These are phyloP conservation scores for Leucoptera coffeella DNA, from an alignment of 2,888 invertebrate species.

Conservation along the genomic window DNA sequence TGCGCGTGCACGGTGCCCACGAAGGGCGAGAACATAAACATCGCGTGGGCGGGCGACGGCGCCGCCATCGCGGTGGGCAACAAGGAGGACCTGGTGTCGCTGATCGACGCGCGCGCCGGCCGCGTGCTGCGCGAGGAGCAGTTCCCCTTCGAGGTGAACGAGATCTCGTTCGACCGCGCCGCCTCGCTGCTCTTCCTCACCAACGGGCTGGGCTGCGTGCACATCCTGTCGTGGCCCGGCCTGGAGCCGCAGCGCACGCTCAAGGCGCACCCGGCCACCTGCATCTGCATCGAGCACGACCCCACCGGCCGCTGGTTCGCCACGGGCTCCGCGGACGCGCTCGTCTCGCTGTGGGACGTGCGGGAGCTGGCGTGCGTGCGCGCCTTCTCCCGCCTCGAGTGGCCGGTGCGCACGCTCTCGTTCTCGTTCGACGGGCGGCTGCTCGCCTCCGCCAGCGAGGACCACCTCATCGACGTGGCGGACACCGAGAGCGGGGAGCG, in stretches of 20 bases:
- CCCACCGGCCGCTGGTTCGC: slow-evolving; percentile 92
- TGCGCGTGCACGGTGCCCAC: slow-evolving; percentile 84
- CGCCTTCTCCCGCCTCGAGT: slow-evolving; percentile 90
- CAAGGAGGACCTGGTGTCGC: slow-evolving; percentile 94
- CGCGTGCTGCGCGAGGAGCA: slow-evolving; percentile 85
- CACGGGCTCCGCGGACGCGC: slow-evolving; percentile 94
- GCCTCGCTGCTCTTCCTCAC: slow-evolving; percentile 93
- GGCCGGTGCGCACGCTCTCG: slow-evolving; percentile 94
- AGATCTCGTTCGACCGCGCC: slow-evolving; percentile 95
- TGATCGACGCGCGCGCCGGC: slow-evolving; percentile 86
- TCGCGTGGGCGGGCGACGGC: slow-evolving; percentile 98
- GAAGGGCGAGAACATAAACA: slow-evolving; percentile 97
- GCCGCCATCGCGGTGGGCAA: slow-evolving; percentile 96
- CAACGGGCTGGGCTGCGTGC: slow-evolving; percentile 91
- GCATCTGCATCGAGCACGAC: slow-evolving; percentile 97
- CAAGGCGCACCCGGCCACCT: slow-evolving; percentile 97
- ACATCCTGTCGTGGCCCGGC: slow-evolving; percentile 85
- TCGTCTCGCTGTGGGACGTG: slow-evolving; percentile 95
- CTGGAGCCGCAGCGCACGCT: slow-evolving; percentile 81
- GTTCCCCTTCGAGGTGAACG: slow-evolving; percentile 95
- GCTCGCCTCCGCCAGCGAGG: slow-evolving; percentile 94
- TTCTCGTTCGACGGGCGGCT: slow-evolving; percentile 94
- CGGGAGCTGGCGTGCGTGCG: slow-evolving; percentile 87
- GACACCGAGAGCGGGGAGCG: slow-evolving; percentile 87
- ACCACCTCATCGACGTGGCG: slow-evolving; percentile 91